Evolutionary conservation across 2,888 invertebrate genomes (phyloP), one percentile per base, ranked within the genome.

Genomic region (Stenodema calcarata): DNA sequence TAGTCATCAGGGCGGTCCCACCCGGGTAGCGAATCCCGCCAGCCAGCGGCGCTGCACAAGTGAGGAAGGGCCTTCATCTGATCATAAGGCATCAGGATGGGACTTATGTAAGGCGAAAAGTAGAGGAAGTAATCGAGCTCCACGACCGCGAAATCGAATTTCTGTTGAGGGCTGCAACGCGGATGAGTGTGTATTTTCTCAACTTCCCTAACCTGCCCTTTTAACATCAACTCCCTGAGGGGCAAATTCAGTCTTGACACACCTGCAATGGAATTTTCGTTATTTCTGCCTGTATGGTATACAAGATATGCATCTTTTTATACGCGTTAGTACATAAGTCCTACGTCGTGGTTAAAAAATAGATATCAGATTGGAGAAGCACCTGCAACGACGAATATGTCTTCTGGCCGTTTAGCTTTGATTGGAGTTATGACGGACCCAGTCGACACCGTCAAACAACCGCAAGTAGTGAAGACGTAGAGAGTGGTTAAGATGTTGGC

Each of bases 401-500:
- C 80, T 1, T 54, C 50, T 9, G 80, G 80, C 16, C 35, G 50
- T 27, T 14, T 28, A 6, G 50, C 1, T 12, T 7, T 14, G 16
- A 80, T 3, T 0, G 80, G 80, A 1, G 54, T 16, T 14, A 80
- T 54, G 23, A 30, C 50, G 27, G 80, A 50, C 0, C 80, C 80
- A 11, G 80, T 80, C 11, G 28, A 11, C 9, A 30, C 30, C 4
- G 27, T 54, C 27, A 80, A 12, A n/a, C 80, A 80, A 11, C n/a
- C 12, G 69, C 82, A 82, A 11, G 82, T 82, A 35, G 82, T 69
- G 18, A 82, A 23, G 27, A 82, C 11, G 27, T 82, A 23, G 6
- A 82, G 70, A 18, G n/a, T 69, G 1, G 82, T 82, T 70, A 82
- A 14, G 62, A 82, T 82, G 41, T 82, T 82, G 41, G 69, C 82